Evolutionary conservation across 2,113 vertebrate species (phyloP).

Genomic region (Bufo gargarizans): DNA sequence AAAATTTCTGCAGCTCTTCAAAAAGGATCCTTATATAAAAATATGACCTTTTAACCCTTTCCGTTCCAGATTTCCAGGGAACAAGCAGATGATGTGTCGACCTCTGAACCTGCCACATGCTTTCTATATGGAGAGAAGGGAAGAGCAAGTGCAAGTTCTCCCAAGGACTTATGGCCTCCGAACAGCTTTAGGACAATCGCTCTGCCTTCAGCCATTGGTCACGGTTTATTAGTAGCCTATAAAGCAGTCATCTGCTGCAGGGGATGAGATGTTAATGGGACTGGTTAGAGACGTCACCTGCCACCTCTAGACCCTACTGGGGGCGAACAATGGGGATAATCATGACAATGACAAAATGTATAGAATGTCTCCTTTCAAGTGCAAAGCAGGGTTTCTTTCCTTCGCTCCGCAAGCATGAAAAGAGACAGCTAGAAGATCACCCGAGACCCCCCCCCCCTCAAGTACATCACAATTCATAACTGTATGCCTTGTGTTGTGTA

Average conservation of each 20-base stretch:
- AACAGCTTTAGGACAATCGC: constrained; percentile 81
- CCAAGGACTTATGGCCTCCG: constrained; percentile 85
- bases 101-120: constrained; percentile 24
- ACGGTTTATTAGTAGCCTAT: constrained; percentile 98
- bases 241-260: constrained; percentile 91
- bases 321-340: neutral
- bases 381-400: constrained; percentile 27
- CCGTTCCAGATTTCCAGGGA: neutral
- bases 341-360: constrained; percentile 49
- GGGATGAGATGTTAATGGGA: constrained; percentile 77
- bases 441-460: no score
- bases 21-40: neutral
- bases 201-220: constrained; percentile 86
- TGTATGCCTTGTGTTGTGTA: no score
- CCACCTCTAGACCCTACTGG: constrained; percentile 61
- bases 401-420: neutral
- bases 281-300: constrained; percentile 72
- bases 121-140: constrained; percentile 55
- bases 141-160: constrained; percentile 83
- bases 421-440: neutral
- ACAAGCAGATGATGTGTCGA: neutral
- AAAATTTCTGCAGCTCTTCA: neutral
- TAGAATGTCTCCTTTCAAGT: constrained; percentile 52
- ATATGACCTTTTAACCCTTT: neutral
- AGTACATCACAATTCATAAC: no score